Conservation (phyloP, 1,140 invertebrate species). For the Papilio glaucus region DNA sequence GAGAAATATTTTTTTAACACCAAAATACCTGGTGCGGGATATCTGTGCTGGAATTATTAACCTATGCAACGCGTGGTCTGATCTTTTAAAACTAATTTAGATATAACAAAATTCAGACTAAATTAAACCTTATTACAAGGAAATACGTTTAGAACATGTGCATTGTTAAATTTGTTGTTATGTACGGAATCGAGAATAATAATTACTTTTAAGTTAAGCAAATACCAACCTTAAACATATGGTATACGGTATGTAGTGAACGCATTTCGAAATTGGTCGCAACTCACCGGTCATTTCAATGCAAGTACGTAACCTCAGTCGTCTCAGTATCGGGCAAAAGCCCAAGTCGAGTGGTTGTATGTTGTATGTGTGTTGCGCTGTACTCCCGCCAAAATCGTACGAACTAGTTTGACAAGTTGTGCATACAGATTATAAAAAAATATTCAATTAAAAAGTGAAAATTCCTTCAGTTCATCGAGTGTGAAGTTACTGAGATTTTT, state of each 20-base stretch:
- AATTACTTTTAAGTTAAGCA: neutral
- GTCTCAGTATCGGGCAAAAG: constrained; percentile 29
- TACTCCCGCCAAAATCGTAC: constrained; percentile 27
- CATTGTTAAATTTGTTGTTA: constrained; percentile 10
- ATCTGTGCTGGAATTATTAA: constrained; percentile 32
- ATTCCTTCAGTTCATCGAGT: neutral
- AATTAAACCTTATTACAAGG: neutral
- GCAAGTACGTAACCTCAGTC: constrained; percentile 18
- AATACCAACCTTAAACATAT: neutral
- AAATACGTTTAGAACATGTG: neutral
- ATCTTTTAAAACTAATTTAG: constrained; percentile 20
- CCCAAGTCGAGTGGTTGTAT: neutral
- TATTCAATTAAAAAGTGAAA: constrained; percentile 13
- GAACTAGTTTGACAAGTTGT: constrained; percentile 24
- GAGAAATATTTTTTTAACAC: constrained; percentile 10
- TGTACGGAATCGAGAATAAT: neutral
- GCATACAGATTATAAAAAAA: neutral
- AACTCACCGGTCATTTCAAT: constrained; percentile 28
- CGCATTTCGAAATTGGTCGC: neutral
- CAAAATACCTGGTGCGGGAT: constrained; percentile 31
- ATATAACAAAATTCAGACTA: neutral
- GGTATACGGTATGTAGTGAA: neutral
- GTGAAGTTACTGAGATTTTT: neutral
- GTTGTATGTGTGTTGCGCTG: neutral
- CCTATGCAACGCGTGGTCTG: constrained; percentile 33